These are phyloP conservation scores for Laothoe populi DNA, from an alignment of 2,888 invertebrate species.

Conservation along the genomic window DNA sequence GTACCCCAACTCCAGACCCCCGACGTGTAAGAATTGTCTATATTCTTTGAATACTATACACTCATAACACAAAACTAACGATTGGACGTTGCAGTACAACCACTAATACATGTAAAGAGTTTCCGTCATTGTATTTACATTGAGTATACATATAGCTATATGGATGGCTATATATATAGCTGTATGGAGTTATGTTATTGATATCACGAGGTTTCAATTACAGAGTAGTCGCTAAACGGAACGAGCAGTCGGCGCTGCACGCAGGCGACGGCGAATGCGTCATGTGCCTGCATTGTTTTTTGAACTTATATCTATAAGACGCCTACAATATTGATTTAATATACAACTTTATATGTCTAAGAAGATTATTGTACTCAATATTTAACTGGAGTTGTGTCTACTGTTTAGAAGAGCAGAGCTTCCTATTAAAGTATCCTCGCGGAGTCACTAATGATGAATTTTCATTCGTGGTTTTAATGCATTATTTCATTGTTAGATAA, in stretches of 20 bases:
- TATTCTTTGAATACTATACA: too few relatives aligned
- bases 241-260: conserved; percentile 35
- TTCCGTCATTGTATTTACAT: conserved; percentile 36
- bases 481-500: too few relatives aligned
- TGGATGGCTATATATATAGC: conserved; percentile 38
- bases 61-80: neutral
- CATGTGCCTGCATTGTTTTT: conserved; percentile 37
- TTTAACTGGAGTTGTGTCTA: too few relatives aligned
- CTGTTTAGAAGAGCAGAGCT: too few relatives aligned
- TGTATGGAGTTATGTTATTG: conserved; percentile 49
- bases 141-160: conserved; percentile 36
- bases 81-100: conserved; percentile 19
- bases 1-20: too few relatives aligned
- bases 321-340: too few relatives aligned
- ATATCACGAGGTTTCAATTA: conserved; percentile 82
- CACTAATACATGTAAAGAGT: conserved; percentile 29
- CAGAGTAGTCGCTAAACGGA: conserved; percentile 67
- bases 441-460: too few relatives aligned
- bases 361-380: too few relatives aligned
- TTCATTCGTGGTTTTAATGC: too few relatives aligned
- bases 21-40: too few relatives aligned
- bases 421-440: too few relatives aligned
- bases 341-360: too few relatives aligned
- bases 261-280: conserved; percentile 44
- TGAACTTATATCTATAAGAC: conserved; percentile 26